Percentiles rank a stretch among this genome's conserved stretches.
Conservation (phyloP, 2,797 vertebrate species). For the Gephyroberyx darwinii region DNA sequence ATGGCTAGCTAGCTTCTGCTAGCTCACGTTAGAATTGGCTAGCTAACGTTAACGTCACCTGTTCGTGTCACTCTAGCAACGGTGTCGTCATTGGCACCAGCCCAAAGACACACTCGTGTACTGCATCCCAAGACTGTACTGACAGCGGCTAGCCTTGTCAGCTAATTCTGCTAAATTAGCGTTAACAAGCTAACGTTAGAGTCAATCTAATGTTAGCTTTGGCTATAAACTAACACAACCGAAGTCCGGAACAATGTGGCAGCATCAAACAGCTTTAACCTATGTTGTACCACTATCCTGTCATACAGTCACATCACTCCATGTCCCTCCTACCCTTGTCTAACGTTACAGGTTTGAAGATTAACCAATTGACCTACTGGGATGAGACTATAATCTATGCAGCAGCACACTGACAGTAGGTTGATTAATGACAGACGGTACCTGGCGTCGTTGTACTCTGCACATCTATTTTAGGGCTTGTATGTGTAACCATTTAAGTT, state of each 20-base stretch:
- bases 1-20: conserved; percentile 13
- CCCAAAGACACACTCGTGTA: neutral
- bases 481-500: too few species aligned
- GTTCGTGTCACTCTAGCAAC: neutral
- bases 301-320: neutral
- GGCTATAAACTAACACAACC: too few species aligned
- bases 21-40: neutral
- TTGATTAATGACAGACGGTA: neutral
- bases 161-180: neutral
- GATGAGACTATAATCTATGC: neutral
- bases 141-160: neutral
- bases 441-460: neutral
- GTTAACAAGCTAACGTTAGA: neutral
- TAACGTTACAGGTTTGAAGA: neutral
- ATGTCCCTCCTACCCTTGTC: neutral
- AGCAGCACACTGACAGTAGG: neutral
- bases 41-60: conserved; percentile 28
- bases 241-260: neutral
- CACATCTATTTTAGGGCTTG: too few species aligned
- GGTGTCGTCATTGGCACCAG: neutral
- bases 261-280: neutral
- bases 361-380: too few species aligned
- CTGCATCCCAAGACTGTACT: too few species aligned
- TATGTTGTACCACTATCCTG: neutral
- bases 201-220: too few species aligned